Base-by-base conservation (phyloP, 1,140 invertebrate species). In the Temnothorax curvispinosus region DNA sequence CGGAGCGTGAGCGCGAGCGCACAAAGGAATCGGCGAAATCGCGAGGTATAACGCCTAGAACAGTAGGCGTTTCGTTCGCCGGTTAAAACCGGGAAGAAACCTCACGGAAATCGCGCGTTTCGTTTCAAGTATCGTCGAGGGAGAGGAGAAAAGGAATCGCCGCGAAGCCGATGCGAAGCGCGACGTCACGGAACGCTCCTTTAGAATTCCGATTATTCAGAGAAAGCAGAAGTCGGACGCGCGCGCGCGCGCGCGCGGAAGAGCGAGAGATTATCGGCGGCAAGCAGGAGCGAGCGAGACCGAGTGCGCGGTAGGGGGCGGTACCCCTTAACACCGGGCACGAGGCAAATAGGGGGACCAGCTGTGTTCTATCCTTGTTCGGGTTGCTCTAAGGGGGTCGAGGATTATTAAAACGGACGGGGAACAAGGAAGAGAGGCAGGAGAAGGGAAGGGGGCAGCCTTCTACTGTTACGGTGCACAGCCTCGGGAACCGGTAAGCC, bases 391-490 rank as follows among this genome's bases (percentile, higher is more conserved):
- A 88, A 91, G 92, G 92, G 92, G 91, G 88, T 90, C 89, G 89
- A 74, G 93, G 91, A 94, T 94, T 94, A 94, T 94, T 94, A 94
- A 94, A 94, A 93, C 90, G 88, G 87, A 84, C 90, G 67, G 91
- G 92, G 91, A 89, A 85, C 65, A 54, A 47, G 50, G 27, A 69
- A 15, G 78, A 50, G 50, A 47, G 27, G 65, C 41, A 7, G 62
- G 38, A 18, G 54, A 67, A 41, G 41, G 32, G 32, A 41, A 56
- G 56, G 58, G 77, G 72, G 56, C 35, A 54, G 56, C 60, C 87
- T 90, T 90, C 92, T 89, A 93, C 92, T 92, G 90, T 92, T 93
- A 87, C 92, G 84, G 87, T 82, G 58, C 81, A 72, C 72, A 85
- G 84, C 87, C 87, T 47, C 85, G 67, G 90, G 87, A 91, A 93